Base-by-base conservation (phyloP, 2,888 invertebrate genomes). In the Cotesia congregata region DNA sequence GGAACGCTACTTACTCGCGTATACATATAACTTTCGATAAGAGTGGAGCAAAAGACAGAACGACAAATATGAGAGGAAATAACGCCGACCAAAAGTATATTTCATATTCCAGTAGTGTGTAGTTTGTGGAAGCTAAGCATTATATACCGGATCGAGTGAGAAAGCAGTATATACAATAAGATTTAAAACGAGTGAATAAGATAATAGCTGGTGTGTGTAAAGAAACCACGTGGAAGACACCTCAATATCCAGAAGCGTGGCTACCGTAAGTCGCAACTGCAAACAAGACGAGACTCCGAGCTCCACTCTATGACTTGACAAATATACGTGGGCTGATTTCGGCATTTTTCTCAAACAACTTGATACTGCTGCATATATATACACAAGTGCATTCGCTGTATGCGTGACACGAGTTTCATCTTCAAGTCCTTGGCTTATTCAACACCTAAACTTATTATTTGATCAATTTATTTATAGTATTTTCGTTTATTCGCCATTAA, bases 151-250 rank as follows among this genome's bases (percentile, higher is more conserved):
- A 40, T 40, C 9, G 20, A 68, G 40, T 41, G 68, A 68, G 68
- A 41, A 20, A 68, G 40, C 41, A 40, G 50, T 68, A 41, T 40
- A n/a, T 17, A 40, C n/a, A 67, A 20, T 41, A 15, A 40, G 15
- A 6, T 15, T 15, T 9, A 41, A 50, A 50, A 50, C 50, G 12
- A 50, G 50, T 12, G 30, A 20, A 6, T 30, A 65, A 83, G 83
- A 50, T 50, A 50, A 50, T 12, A 50, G 1, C 82, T 84, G 82
- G 82, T 83, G 82, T 88, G 87, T 85, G 88, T 81, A 87, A 88
- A 88, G 88, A 87, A 87, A 88, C 85, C 85, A 85, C 83, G 82
- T 85, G 82, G 84, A 86, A 88, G 88, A 88, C 88, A 88, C 88
- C 88, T 87, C 84, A 83, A 84, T 85, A 74, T 65, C 69, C 75